Conservation (phyloP, 2,113 vertebrate genomes). For the Motacilla tschutschensis region DNA sequence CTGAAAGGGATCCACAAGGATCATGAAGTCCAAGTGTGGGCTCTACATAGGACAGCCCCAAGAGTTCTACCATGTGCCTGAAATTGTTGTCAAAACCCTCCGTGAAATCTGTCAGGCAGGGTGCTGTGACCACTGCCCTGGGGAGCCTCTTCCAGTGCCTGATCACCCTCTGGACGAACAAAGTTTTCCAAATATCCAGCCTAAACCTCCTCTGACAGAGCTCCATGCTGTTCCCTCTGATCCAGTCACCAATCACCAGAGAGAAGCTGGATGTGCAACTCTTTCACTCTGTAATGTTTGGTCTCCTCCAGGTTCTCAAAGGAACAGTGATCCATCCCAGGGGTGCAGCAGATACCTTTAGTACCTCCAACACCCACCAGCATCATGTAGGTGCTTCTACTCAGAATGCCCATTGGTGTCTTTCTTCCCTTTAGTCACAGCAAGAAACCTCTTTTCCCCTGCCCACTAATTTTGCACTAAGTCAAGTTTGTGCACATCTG, state of each 20-base stretch:
- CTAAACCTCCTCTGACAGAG: neutral
- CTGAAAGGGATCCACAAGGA: neutral
- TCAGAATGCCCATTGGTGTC: neutral
- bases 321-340: neutral
- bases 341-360: neutral
- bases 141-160: neutral
- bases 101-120: neutral
- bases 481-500: neutral
- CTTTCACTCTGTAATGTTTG: accelerated
- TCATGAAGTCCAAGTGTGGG: neutral
- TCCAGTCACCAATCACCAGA: neutral
- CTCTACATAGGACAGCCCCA: neutral
- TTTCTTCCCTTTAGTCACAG: neutral
- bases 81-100: neutral
- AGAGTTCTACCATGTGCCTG: neutral
- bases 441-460: neutral
- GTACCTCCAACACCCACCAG: neutral
- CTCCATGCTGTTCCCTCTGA: neutral
- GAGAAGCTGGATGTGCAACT: neutral
- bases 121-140: neutral
- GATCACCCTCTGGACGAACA: neutral
- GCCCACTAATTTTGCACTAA: neutral
- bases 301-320: neutral
- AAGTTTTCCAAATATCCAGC: neutral
- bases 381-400: accelerated